A percentile compares a stretch with the other conserved stretches of the same genome.
Evolutionary conservation across 2,113 vertebrate genomes (phyloP).

Genomic region (Merops nubicus): DNA sequence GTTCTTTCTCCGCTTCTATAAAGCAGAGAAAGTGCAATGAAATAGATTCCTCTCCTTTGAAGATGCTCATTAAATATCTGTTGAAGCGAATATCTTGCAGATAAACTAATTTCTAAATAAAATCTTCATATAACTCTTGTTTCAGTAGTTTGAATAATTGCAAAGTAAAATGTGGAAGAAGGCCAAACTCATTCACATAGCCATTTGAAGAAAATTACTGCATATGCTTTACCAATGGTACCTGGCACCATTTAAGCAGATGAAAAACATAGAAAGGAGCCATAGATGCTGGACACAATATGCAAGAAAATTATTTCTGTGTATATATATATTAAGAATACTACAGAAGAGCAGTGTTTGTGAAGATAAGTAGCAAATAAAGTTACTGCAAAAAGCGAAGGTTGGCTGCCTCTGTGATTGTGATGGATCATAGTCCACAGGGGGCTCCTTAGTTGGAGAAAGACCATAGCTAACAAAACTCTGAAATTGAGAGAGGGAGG

Average conservation of each 20-base stretch:
- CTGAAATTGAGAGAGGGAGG: not conserved
- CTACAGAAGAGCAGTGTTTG: not conserved
- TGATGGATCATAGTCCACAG: not conserved
- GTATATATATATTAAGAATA: fast-evolving
- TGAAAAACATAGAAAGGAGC: not conserved
- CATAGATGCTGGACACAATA: not conserved
- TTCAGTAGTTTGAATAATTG: not conserved
- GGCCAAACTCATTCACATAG: not conserved
- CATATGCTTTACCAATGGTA: not conserved
- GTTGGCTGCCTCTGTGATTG: not conserved
- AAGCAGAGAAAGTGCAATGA: fast-evolving
- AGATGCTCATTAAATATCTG: not conserved
- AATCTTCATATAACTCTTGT: not conserved
- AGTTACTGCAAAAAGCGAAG: not conserved
- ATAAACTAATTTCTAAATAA: not conserved
- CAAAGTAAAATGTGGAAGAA: not conserved
- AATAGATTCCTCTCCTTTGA: constrained; percentile 1
- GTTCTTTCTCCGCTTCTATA: not conserved
- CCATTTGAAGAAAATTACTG: not conserved
- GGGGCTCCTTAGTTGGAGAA: not conserved
- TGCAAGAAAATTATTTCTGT: not conserved
- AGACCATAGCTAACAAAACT: not conserved
- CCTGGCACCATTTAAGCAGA: not conserved
- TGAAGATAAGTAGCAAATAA: not conserved
- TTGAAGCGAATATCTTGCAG: not conserved